These are phyloP conservation scores for Oxyura jamaicensis DNA, from an alignment of 2,113 vertebrate species.

Conservation along the genomic window DNA sequence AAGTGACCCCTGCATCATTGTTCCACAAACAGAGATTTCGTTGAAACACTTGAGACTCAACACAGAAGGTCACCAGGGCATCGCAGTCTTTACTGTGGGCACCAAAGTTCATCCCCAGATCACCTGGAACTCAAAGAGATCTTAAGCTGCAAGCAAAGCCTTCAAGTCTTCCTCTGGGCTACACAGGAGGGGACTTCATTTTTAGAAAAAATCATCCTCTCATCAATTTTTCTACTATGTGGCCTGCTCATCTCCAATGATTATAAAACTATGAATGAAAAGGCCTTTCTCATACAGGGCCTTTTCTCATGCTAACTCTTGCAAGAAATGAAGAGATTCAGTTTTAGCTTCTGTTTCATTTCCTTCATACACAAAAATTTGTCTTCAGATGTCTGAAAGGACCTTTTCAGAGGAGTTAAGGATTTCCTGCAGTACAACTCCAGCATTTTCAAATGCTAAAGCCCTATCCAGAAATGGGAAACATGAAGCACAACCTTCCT, in stretches of 20 bases:
- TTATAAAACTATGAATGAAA: background rate
- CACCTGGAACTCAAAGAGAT: background rate
- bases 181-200: too few species aligned
- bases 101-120: background rate
- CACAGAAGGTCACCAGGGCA: background rate
- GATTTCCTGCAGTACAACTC: background rate
- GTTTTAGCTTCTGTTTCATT: background rate
- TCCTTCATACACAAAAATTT: background rate
- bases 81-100: background rate
- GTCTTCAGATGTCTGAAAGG: background rate
- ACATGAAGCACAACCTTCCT: background rate
- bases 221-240: background rate
- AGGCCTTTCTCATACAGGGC: background rate
- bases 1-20: background rate
- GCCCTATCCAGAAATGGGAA: background rate
- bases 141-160: background rate
- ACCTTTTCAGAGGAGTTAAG: background rate
- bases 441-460: background rate
- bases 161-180: background rate
- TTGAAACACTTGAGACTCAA: background rate
- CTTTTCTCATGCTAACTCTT: background rate
- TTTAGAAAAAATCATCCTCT: background rate
- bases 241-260: background rate
- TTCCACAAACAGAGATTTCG: background rate
- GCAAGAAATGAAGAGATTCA: background rate